Evolutionary conservation across 2,888 invertebrate genomes (phyloP), one percentile per base, ranked within the genome.

Genomic region (Drosophila paucipuncta): DNA sequence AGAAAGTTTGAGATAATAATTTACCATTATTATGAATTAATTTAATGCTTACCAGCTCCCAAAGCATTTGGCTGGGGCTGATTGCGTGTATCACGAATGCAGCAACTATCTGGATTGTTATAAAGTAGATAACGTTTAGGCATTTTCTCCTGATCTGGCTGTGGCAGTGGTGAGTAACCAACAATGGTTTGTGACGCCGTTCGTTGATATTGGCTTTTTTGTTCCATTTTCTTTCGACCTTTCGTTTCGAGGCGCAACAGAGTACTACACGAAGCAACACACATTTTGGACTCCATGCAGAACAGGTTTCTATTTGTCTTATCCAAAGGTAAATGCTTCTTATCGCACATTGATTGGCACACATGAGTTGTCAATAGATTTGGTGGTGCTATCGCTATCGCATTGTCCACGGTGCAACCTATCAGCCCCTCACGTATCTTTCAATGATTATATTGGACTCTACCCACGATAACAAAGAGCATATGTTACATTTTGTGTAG

Each of bases 31-130:
- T 18, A 47, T 9, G 47, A 47, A 16, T 47, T 47, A 25, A 47
- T 25, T 25, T 11, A 6, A 4, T 11, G 39, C 69, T 74, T 64
- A 85, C 85, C 90, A 7, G 85, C 79, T 1, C 74, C 82, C 18
- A 85, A 54, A 16, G 91, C 91, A 82, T 89, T 90, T 7, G 89
- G 74, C 53, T 85, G 85, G 0, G 85, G 91, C 35, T 75, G 85
- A 71, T 85, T 89, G 10, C 89, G 78, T 25, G 76, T 52, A 72
- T 89, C 90, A 7, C 73, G 74, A 30, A 75, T 91, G 54, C 91
- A 91, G 50, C 85, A 90, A 10, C 63, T 66, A 13, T 50, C 41
- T 2, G 65, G 73, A 39, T 60, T 57, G 28, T 55, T 66, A 68
- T 88, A 71, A 7, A 67, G 53, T 31, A 76, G 61, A 35, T 65